Percentiles rank a stretch among this genome's conserved stretches.
Evolutionary conservation across 2,888 invertebrate genomes (phyloP).

Genomic region (Hecatera dysodea): DNA sequence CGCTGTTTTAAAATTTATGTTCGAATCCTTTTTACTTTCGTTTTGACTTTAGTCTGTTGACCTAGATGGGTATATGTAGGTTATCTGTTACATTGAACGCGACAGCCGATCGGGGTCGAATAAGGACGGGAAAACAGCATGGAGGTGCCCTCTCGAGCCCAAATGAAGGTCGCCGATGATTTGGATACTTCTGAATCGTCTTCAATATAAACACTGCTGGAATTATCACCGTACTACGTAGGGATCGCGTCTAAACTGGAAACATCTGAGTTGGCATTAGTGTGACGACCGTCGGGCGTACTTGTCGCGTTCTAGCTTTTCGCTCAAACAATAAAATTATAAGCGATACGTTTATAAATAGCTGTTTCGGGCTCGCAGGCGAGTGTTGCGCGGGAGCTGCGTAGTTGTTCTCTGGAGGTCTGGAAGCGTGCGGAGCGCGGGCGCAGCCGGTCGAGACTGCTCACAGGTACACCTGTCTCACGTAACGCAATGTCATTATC

Average conservation of each 20-base stretch:
- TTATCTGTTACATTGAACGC: conserved; percentile 15
- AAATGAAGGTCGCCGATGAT: conserved; percentile 60
- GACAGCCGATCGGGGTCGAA: conserved; percentile 22
- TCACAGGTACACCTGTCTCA: conserved; percentile 88
- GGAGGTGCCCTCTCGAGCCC: conserved; percentile 26
- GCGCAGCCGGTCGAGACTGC: conserved; percentile 80
- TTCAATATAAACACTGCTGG: conserved; percentile 64
- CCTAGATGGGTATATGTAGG: conserved; percentile 35
- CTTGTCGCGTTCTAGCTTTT: conserved; percentile 87
- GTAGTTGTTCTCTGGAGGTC: conserved; percentile 83
- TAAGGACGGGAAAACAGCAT: conserved; percentile 18
- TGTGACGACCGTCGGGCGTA: conserved; percentile 83
- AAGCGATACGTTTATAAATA: conserved; percentile 88
- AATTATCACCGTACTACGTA: conserved; percentile 73
- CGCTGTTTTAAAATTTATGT: conserved; percentile 43
- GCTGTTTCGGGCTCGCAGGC: conserved; percentile 76
- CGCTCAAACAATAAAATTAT: conserved; percentile 90
- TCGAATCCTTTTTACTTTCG: conserved; percentile 50
- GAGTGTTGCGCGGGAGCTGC: conserved; percentile 72
- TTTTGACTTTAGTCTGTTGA: conserved; percentile 37
- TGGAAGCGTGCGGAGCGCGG: conserved; percentile 86
- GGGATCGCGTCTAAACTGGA: conserved; percentile 71
- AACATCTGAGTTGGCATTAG: conserved; percentile 83
- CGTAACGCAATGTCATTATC: conserved; percentile 89
- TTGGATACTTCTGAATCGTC: conserved; percentile 70